phyloP scores from a whole-genome alignment of 2,888 invertebrate genomes.

The Diloba caeruleocephala region DNA sequence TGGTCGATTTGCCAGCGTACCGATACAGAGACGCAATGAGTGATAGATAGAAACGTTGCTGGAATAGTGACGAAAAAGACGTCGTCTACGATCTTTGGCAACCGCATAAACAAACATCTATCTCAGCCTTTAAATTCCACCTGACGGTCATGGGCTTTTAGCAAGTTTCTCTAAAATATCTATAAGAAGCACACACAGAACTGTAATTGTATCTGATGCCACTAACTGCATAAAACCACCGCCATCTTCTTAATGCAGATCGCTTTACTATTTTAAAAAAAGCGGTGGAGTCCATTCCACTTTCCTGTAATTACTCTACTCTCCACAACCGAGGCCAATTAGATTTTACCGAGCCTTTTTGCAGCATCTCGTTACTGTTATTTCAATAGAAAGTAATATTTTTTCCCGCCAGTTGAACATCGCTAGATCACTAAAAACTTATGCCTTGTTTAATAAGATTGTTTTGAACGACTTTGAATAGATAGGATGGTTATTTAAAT shows the following conservation, averaged over 20 bases:
- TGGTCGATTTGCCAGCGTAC: no score
- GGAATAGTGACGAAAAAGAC: no score
- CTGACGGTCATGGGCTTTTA: no score
- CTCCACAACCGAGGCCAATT: background rate
- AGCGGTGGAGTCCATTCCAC: background rate
- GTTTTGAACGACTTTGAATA: background rate
- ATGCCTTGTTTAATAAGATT: background rate
- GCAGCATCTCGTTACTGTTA: background rate
- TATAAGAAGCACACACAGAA: background rate
- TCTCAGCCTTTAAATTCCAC: no score
- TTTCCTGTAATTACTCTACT: slow-evolving; percentile 1
- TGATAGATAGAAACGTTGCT: no score
- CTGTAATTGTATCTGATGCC: slow-evolving; percentile 19
- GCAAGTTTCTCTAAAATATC: no score
- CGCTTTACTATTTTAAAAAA: slow-evolving; percentile 4
- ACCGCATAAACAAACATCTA: no score
- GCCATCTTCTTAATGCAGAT: background rate
- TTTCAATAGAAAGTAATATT: slow-evolving; percentile 1
- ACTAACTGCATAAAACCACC: slow-evolving; percentile 18
- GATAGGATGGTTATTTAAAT: no score
- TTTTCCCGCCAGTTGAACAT: background rate
- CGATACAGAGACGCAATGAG: no score
- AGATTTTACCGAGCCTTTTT: background rate
- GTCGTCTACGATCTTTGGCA: no score
- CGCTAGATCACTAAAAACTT: background rate